These are phyloP conservation scores for Drosophila acutilabella DNA, from an alignment of 2,888 invertebrate genomes.

Conservation along the genomic window DNA sequence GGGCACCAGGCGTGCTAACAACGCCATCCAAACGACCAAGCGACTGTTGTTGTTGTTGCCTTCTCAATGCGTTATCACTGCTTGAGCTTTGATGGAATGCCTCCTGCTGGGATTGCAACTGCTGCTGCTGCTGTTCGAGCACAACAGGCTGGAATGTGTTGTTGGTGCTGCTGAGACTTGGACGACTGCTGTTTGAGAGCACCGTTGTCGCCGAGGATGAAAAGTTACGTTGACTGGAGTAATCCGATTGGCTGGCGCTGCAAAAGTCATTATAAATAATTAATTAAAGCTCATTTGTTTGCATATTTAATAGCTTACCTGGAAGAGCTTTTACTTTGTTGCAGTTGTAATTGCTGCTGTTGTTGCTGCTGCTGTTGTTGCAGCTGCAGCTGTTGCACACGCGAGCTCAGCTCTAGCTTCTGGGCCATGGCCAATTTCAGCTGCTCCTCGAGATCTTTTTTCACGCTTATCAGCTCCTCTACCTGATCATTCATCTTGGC, in stretches of 20 bases:
- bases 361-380: slow-evolving; percentile 68
- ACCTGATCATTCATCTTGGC: slow-evolving; percentile 89
- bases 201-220: slow-evolving; percentile 82
- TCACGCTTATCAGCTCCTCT: slow-evolving; percentile 87
- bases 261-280: neutral
- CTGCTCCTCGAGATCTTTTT: slow-evolving; percentile 88
- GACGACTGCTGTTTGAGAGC: slow-evolving; percentile 77
- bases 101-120: slow-evolving; percentile 41
- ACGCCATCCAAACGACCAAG: slow-evolving; percentile 90
- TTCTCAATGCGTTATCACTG: slow-evolving; percentile 74
- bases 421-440: slow-evolving; percentile 87
- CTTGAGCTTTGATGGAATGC: slow-evolving; percentile 83
- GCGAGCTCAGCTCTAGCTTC: slow-evolving; percentile 87
- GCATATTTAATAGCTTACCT: slow-evolving; percentile 71
- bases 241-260: slow-evolving; percentile 81
- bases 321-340: slow-evolving; percentile 82
- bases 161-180: slow-evolving; percentile 52
- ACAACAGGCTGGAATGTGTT: slow-evolving; percentile 81
- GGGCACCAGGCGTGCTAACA: slow-evolving; percentile 87
- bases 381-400: slow-evolving; percentile 86
- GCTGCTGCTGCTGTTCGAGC: slow-evolving; percentile 60
- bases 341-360: slow-evolving; percentile 55
- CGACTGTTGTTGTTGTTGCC: slow-evolving; percentile 47
- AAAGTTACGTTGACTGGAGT: slow-evolving; percentile 83
- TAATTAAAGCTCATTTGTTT: neutral